These are phyloP conservation scores for Thereuonema tuberculata DNA, from an alignment of 1,140 invertebrate species.

Conservation along the genomic window DNA sequence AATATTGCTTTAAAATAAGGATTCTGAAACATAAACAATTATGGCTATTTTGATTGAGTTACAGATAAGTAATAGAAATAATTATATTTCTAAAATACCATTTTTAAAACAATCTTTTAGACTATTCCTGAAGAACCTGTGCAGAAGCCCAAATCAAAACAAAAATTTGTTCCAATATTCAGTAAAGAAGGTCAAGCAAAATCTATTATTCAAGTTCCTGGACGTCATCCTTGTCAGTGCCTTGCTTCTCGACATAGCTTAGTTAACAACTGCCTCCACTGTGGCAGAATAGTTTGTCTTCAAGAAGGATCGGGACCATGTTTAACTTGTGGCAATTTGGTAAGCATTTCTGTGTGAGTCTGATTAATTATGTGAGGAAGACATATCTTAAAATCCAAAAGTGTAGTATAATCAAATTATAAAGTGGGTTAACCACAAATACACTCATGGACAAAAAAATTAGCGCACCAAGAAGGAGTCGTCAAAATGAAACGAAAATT, in stretches of 20 bases:
- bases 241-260: constrained; percentile 79
- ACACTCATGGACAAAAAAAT: too few species aligned
- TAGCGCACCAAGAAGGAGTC: too few species aligned
- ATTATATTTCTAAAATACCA: too few species aligned
- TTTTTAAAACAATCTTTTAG: too few species aligned
- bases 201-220: constrained; percentile 29
- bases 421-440: too few species aligned
- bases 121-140: neutral
- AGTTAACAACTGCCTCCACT: constrained; percentile 85
- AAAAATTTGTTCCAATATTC: constrained; percentile 15
- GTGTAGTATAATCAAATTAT: neutral
- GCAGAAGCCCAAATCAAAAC: constrained; percentile 3
- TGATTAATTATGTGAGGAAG: constrained; percentile 9
- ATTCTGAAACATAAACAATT: too few species aligned
- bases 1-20: too few species aligned
- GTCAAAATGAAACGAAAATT: too few species aligned
- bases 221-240: constrained; percentile 76
- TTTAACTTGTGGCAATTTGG: constrained; percentile 73
- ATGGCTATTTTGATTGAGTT: too few species aligned
- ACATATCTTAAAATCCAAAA: neutral
- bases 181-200: neutral
- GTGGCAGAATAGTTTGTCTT: constrained; percentile 86
- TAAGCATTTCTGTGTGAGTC: too few species aligned
- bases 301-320: constrained; percentile 96
- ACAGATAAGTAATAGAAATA: too few species aligned